Base-by-base conservation (phyloP, 2,113 vertebrate genomes). In the Corydoras sp. region DNA sequence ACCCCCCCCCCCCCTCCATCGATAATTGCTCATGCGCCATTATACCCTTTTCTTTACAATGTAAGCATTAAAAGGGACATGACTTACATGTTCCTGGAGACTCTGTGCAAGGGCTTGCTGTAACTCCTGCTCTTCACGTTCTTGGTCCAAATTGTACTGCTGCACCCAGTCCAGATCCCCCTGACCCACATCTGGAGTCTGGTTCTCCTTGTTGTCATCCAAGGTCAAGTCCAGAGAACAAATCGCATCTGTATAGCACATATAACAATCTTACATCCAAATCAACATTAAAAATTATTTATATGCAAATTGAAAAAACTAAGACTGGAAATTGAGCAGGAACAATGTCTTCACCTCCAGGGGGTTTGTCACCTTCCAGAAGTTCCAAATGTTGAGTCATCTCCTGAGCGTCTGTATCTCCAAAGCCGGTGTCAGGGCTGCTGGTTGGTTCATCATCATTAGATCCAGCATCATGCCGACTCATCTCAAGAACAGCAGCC, bases 121-220 rank as follows among this genome's bases (percentile, higher is more conserved):
- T 66, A 99, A 89, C 81, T 99, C 97, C 87, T 97, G 96, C 31
- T 99, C 97, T 81, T 99, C 97, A 54, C 95, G 87, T 82, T 99
- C 95, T 76, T 92, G 92, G 48, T 98, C 95, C 83, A 94, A 84
- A 51, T 90, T 94, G 13, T 94, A 98, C 72, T 98, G 95, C 77
- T 97, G 95, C 54, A 97, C 91, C 96, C 95, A 99, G 84, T 98
- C 95, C 58, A 93, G 83, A 31, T 98, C 96, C 5, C 93, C 93
- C 84, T 94, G 93, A 79, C 85, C 84, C 2, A 89, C 88, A 77
- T 94, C 93, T 0, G 97, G 97, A 77, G 97, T 99, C 89, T 98
- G 96, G 85, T 99, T 99, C 87, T 99, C 97, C 83, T 99, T 99
- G 84, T 99, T 98, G 82, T 99, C 96, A 83, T 99, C 97, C 90